Conservation (phyloP, 2,888 invertebrate genomes). For the Lissonota sp. region DNA sequence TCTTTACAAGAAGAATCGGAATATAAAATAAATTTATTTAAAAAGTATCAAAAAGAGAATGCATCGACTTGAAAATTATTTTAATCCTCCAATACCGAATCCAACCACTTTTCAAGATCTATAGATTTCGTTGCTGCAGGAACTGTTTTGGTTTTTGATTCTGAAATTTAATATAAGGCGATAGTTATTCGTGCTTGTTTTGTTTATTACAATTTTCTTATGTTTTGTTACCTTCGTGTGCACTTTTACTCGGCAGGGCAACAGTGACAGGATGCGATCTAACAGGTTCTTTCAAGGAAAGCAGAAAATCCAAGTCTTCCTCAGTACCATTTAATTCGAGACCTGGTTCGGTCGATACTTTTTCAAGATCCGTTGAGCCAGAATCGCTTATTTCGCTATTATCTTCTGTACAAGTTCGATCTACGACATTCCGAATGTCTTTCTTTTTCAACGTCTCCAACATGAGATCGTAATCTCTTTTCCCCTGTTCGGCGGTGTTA, state of each 20-base stretch:
- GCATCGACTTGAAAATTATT: neutral
- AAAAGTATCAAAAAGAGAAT: neutral
- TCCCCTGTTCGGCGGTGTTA: slow-evolving; percentile 67
- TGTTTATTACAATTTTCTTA: neutral
- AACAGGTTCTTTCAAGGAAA: slow-evolving; percentile 76
- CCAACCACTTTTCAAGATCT: slow-evolving; percentile 80
- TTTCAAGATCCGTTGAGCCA: slow-evolving; percentile 1
- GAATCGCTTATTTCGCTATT: neutral
- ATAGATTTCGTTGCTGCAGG: slow-evolving; percentile 72
- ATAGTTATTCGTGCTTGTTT: slow-evolving; percentile 32
- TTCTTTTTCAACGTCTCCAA: slow-evolving; percentile 33
- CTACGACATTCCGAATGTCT: neutral
- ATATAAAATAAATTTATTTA: neutral
- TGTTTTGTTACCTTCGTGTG: slow-evolving; percentile 46
- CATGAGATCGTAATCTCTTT: slow-evolving; percentile 49
- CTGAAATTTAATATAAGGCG: slow-evolving; percentile 60
- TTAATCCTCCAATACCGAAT: slow-evolving; percentile 78
- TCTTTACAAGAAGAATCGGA: neutral
- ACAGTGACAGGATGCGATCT: slow-evolving; percentile 49
- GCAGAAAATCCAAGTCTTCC: slow-evolving; percentile 78
- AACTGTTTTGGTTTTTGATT: slow-evolving; percentile 57
- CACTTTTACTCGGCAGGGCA: slow-evolving; percentile 30
- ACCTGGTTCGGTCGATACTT: slow-evolving; percentile 11
- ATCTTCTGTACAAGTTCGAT: neutral
- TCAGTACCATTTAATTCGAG: slow-evolving; percentile 54